A percentile compares a stretch with the other conserved stretches of the same genome.
These are phyloP conservation scores for Asteroscopus sphinx DNA, from an alignment of 2,888 invertebrate genomes.

Conservation along the genomic window DNA sequence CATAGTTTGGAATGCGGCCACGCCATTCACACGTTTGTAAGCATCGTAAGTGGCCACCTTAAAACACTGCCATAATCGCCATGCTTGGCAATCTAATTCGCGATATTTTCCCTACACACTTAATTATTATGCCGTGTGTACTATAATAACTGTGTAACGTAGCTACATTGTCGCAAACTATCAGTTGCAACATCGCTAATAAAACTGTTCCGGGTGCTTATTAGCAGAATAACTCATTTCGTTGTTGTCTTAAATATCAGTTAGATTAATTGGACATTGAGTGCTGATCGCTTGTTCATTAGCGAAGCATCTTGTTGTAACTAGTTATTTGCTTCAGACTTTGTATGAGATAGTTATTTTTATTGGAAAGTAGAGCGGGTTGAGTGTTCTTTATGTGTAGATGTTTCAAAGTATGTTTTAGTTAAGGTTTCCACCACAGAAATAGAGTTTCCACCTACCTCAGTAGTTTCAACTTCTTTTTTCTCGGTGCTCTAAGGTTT, in stretches of 20 bases:
- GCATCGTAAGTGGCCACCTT: too few relatives aligned
- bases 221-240: conserved; percentile 52
- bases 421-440: neutral
- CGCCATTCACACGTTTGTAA: neutral
- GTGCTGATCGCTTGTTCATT: conserved; percentile 41
- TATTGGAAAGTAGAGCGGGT: conserved; percentile 5
- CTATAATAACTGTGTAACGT: conserved; percentile 54
- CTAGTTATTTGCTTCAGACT: conserved; percentile 38
- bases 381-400: neutral
- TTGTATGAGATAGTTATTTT: conserved; percentile 42
- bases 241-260: conserved; percentile 47
- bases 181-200: conserved; percentile 59
- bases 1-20: too few relatives aligned
- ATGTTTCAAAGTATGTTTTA: neutral
- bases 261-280: conserved; percentile 52
- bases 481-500: too few relatives aligned
- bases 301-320: conserved; percentile 41
- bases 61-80: neutral
- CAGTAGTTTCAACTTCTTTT: too few relatives aligned
- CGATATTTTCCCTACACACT: conserved; percentile 6
- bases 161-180: conserved; percentile 61
- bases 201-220: conserved; percentile 38
- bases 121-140: conserved; percentile 13
- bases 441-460: neutral
- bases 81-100: neutral